Evolutionary conservation across 1,140 invertebrate genomes (phyloP).

Genomic region (Brachionus angularis): DNA sequence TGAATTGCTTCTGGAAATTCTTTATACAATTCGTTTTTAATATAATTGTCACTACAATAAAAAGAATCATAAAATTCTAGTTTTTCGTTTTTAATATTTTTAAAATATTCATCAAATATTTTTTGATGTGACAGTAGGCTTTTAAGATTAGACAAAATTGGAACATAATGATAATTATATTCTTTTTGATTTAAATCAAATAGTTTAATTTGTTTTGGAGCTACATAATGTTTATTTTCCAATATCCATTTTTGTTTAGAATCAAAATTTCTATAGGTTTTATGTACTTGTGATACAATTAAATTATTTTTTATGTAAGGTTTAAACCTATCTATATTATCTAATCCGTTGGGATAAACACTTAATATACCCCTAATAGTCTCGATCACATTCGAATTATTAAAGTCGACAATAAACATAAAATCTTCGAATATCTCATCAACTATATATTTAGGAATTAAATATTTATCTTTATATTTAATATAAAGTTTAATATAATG

Average conservation of each 20-base stretch:
- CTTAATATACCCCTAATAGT: not conserved
- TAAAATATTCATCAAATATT: not conserved
- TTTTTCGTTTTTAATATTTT: not conserved
- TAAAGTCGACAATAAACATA: not conserved
- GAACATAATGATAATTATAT: not conserved
- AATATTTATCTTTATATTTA: not conserved
- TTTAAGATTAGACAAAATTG: not conserved
- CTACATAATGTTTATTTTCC: not conserved
- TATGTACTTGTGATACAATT: not conserved
- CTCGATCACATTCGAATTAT: not conserved
- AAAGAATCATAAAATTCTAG: not conserved
- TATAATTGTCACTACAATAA: not conserved
- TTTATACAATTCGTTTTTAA: not conserved
- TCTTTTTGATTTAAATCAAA: not conserved
- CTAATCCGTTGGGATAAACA: not conserved
- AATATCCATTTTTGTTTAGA: not conserved
- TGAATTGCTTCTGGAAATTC: not conserved
- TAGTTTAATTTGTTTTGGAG: not conserved
- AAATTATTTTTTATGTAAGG: not conserved
- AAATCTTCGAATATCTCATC: not conserved
- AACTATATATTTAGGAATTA: not conserved
- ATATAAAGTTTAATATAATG: not conserved
- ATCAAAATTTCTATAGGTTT: not conserved
- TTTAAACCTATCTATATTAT: not conserved
- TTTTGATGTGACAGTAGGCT: not conserved